These are phyloP conservation scores for Xerus inauris DNA, from an alignment of 2,113 vertebrate genomes.

Conservation along the genomic window DNA sequence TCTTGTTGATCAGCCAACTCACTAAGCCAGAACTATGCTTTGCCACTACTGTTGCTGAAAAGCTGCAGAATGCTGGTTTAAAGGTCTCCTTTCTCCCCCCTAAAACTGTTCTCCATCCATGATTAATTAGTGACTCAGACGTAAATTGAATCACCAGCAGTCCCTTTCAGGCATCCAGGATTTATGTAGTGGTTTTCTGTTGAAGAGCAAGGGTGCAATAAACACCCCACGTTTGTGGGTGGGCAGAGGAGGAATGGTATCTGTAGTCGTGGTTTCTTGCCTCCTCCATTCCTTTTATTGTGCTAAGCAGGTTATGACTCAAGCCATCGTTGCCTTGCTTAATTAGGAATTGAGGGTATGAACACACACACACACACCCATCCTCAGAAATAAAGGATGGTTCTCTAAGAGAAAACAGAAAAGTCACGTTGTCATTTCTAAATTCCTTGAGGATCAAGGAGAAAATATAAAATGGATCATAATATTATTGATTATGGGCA, in stretches of 20 bases:
- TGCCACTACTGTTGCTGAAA: background rate
- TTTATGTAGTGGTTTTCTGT: slow-evolving; percentile 50
- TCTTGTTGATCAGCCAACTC: slow-evolving; percentile 65
- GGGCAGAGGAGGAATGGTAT: background rate
- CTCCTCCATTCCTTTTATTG: background rate
- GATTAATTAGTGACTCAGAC: slow-evolving; percentile 75
- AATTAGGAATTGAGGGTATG: background rate
- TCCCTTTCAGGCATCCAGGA: background rate
- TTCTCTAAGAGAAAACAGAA: slow-evolving; percentile 14
- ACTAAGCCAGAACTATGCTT: slow-evolving; percentile 47
- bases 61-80: background rate
- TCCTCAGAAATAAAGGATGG: background rate
- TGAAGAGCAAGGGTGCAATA: background rate
- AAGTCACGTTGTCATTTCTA: background rate
- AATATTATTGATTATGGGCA: background rate
- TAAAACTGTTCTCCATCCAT: slow-evolving; percentile 36
- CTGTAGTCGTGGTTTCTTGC: background rate
- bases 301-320: background rate
- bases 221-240: background rate
- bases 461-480: background rate
- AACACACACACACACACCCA: background rate
- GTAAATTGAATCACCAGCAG: slow-evolving; percentile 53
- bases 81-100: background rate
- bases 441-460: slow-evolving; percentile 9
- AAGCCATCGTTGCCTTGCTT: background rate